Evolutionary conservation across 2,113 vertebrate genomes (phyloP).

Genomic region (Myanophis thanlyinensis): DNA sequence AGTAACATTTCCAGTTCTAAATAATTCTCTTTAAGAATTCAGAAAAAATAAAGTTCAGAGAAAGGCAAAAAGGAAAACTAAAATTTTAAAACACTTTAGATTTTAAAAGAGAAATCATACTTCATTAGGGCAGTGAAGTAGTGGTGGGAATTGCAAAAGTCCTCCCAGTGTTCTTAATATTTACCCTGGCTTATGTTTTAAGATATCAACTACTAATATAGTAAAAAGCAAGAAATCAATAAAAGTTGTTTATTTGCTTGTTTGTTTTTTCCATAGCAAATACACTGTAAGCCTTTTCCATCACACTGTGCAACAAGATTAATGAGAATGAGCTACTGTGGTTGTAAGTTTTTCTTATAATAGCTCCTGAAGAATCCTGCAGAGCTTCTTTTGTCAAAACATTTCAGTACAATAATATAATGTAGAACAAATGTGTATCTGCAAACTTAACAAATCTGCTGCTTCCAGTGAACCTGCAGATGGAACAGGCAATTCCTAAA

Average conservation of each 20-base stretch:
- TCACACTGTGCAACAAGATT: neutral
- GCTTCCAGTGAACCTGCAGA: constrained; percentile 36
- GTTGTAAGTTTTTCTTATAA: constrained; percentile 17
- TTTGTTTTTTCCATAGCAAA: neutral
- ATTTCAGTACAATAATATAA: constrained; percentile 10
- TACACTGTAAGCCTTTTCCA: neutral
- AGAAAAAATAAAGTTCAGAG: neutral
- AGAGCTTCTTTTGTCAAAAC: neutral
- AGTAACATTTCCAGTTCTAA: neutral
- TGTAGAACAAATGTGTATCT: constrained; percentile 25
- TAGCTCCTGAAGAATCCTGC: neutral
- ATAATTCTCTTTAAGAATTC: neutral
- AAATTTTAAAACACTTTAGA: neutral
- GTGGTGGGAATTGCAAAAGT: neutral
- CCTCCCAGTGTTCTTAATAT: neutral
- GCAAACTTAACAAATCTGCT: constrained; percentile 30
- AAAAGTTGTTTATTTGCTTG: neutral
- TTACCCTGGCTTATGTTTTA: neutral
- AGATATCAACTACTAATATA: neutral
- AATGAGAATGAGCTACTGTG: neutral
- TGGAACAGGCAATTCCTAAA: neutral
- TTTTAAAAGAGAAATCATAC: neutral
- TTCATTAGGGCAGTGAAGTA: neutral
- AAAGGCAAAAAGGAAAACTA: neutral
- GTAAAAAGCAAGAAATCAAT: neutral